Conservation (phyloP, 2,797 vertebrate genomes). For the Zenarchopterus dispar region DNA sequence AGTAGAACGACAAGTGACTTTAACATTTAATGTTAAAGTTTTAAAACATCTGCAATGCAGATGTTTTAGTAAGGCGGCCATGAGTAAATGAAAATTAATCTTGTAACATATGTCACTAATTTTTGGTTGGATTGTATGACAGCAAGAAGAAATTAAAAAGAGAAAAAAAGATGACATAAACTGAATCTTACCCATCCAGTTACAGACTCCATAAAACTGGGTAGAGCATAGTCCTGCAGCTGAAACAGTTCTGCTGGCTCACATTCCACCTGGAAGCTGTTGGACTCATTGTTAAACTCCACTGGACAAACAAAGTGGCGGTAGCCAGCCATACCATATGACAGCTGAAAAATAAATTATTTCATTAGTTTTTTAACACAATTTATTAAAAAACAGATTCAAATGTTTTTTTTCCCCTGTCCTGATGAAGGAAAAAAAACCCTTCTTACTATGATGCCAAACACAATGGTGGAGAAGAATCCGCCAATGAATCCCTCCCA, state of each 20-base stretch:
- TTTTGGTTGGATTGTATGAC: no score
- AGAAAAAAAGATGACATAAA: background rate
- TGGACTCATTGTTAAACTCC: constrained; percentile 96
- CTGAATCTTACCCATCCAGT: constrained; percentile 88
- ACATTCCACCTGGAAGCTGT: constrained; percentile 96
- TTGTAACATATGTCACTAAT: background rate
- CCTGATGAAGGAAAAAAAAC: background rate
- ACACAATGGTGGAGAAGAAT: constrained; percentile 93
- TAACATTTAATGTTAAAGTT: no score
- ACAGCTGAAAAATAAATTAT: constrained; percentile 80
- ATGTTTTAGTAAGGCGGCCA: background rate
- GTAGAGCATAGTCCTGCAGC: constrained; percentile 92
- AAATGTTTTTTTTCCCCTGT: background rate
- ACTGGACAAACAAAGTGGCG: constrained; percentile 96
- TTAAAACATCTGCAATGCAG: no score
- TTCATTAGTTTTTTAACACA: no score
- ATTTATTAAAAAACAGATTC: no score
- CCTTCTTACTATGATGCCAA: constrained; percentile 90
- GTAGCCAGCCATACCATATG: constrained; percentile 94
- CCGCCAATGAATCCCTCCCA: constrained; percentile 99
- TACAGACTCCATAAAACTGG: constrained; percentile 86
- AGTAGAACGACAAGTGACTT: no score
- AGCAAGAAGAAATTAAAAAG: no score
- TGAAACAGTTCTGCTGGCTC: constrained; percentile 93
- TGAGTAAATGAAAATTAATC: background rate